Conservation (phyloP, 1,140 invertebrate species). For the Protaetia brevitarsis region DNA sequence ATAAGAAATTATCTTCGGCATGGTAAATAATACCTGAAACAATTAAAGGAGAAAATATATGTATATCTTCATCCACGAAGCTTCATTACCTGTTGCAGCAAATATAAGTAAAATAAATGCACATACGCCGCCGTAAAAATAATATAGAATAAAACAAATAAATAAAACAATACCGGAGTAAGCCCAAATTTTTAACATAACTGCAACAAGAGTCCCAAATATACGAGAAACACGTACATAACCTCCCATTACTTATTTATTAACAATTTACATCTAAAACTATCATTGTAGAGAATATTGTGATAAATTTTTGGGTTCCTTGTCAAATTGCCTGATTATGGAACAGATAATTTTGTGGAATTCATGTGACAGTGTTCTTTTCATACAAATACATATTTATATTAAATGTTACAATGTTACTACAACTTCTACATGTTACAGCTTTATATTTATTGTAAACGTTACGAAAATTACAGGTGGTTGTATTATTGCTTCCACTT, state of each 20-base stretch:
- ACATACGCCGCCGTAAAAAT: slow-evolving; percentile 73
- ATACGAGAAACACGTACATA: slow-evolving; percentile 42
- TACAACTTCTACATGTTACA: too few relatives aligned
- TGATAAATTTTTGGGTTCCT: too few relatives aligned
- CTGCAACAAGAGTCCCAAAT: slow-evolving; percentile 37
- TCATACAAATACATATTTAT: too few relatives aligned
- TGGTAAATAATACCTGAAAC: slow-evolving; percentile 70
- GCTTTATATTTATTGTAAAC: too few relatives aligned
- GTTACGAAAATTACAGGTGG: too few relatives aligned
- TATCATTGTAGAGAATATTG: neutral
- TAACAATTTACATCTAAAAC: neutral
- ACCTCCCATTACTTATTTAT: slow-evolving; percentile 41
- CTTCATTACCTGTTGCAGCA: slow-evolving; percentile 61
- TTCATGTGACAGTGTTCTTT: too few relatives aligned
- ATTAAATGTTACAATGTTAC: too few relatives aligned
- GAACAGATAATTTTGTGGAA: too few relatives aligned
- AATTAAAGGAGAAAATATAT: slow-evolving; percentile 41
- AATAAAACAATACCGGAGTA: slow-evolving; percentile 58
- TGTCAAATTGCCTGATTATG: too few relatives aligned
- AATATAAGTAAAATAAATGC: slow-evolving; percentile 67
- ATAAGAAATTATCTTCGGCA: slow-evolving; percentile 81
- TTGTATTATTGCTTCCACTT: too few relatives aligned
- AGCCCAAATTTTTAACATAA: slow-evolving; percentile 47
- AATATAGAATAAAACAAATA: slow-evolving; percentile 72
- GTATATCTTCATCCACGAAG: neutral